These are phyloP conservation scores for Ectemnius lituratus DNA, from an alignment of 2,888 invertebrate genomes.

Conservation along the genomic window DNA sequence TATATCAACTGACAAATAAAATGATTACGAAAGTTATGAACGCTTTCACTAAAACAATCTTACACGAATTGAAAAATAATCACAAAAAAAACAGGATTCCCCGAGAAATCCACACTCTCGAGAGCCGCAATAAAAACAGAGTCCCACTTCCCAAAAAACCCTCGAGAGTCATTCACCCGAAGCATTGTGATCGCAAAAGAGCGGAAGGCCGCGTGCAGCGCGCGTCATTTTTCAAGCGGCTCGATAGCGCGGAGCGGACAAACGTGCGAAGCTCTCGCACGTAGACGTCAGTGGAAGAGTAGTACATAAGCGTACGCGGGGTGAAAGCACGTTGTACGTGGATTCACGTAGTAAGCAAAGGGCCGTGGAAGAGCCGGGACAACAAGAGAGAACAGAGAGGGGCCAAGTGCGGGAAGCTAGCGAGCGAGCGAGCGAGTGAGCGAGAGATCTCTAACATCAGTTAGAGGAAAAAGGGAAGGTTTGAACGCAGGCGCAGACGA, in stretches of 20 bases:
- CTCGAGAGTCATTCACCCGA: constrained; percentile 31
- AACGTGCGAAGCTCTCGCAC: constrained; percentile 23
- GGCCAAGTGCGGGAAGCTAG: neutral
- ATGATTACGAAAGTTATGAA: too few species aligned
- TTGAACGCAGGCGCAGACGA: constrained; percentile 40
- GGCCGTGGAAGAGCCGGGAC: neutral
- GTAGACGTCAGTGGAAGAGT: constrained; percentile 8
- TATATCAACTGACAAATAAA: too few species aligned
- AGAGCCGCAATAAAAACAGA: neutral
- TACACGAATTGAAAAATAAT: too few species aligned
- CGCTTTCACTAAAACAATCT: too few species aligned
- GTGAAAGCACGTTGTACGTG: neutral
- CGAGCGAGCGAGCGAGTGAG: neutral
- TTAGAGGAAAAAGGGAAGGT: too few species aligned
- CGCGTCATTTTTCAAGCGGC: constrained; percentile 25
- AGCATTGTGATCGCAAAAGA: neutral
- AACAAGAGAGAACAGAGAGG: neutral
- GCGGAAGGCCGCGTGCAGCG: constrained; percentile 28
- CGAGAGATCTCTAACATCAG: too few species aligned
- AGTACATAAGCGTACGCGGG: constrained; percentile 25
- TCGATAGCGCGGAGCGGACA: constrained; percentile 13
- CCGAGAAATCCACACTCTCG: too few species aligned
- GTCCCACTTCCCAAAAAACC: neutral
- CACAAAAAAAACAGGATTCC: too few species aligned
- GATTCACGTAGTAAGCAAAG: constrained; percentile 1